Base-by-base conservation (phyloP, 2,888 invertebrate genomes). In the Rhodophaea formosa region DNA sequence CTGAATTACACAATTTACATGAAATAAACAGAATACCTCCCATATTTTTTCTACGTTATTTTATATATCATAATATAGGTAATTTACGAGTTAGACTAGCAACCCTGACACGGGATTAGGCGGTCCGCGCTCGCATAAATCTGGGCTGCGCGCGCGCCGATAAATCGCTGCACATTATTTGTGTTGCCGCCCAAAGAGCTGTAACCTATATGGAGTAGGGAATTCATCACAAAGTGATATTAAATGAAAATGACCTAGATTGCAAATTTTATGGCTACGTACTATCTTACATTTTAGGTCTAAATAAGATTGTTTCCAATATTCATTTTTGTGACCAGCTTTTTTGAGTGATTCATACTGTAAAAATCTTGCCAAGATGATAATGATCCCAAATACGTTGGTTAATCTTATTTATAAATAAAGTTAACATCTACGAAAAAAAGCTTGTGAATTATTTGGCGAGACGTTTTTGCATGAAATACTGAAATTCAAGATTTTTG, bases 121-220 rank as follows among this genome's bases (percentile, higher is more conserved):
- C 79, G 80, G 78, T 81, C 74, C 70, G 74, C 74, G 72, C 75
- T 65, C 75, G 72, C 76, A 88, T 90, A 91, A 91, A 90, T 91
- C 88, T 35, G 79, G 81, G 82, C 84, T 84, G 84, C 87, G 81
- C 79, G 85, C 88, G 86, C 88, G 80, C 70, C 86, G 78, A 89
- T 90, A 90, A 88, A 90, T 90, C 86, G 86, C 80, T 75, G 74
- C 73, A 80, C 87, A 90, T 89, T 90, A 90, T 90, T 90, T 89
- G 88, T 88, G 88, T 89, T 88, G 80, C 86, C 83, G 82, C 81
- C 88, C 51, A 51, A 51, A 16, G 17, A 51, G 35, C 35, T 39
- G 3, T 35, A 35, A 51, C 35, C 51, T 16, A 7, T 35, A 16
- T n/a, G 46, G 46, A 46, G 16, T 51, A 16, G 5, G n/a, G 39